Evolutionary conservation across 1,140 invertebrate species (phyloP), one percentile per base, ranked within the genome.

Genomic region (Drosophila suzukii): DNA sequence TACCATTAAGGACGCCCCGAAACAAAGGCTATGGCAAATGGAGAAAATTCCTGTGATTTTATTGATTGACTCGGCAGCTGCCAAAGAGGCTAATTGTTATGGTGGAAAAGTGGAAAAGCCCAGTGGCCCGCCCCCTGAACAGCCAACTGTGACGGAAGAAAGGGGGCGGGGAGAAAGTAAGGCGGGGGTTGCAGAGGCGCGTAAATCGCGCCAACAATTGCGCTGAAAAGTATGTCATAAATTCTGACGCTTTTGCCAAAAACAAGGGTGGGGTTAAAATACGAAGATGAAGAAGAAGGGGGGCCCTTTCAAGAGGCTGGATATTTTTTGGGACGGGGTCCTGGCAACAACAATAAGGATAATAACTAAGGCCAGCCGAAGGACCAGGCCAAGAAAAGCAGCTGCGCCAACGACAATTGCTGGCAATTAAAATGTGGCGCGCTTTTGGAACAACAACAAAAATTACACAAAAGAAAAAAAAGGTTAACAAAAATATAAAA

Each of bases 391-490:
- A 39, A 49, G 47, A 50, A 59, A 75, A 86, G 76, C 83, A 88
- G 83, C 83, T 89, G 84, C 79, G 78, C 67, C 74, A 53, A 58
- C 56, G 51, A 54, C 89, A 91, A 91, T 91, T 91, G 89, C 74
- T 91, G 89, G 89, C 89, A 91, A 91, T 91, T 91, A 91, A 91
- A 91, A 91, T 91, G 81, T 90, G 85, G 78, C 85, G 84, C 80
- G 81, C 61, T 89, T 89, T 53, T 36, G 50, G 10, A 72, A 72
- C 76, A 61, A 55, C 55, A 75, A 55, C 58, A 77, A 66, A 44
- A 68, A 51, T 38, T 68, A 50, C 60, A 83, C 46, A 17, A 51
- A 30, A 44, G 11, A 38, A 47, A 49, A 46, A 20, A 46, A 12
- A n/a, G n/a, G 4, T 2, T 17, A 11, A 10, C 4, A 8, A 17